Evolutionary conservation across 2,888 invertebrate genomes (phyloP), one percentile per base, ranked within the genome.

Genomic region (Opisthograptis luteolata): DNA sequence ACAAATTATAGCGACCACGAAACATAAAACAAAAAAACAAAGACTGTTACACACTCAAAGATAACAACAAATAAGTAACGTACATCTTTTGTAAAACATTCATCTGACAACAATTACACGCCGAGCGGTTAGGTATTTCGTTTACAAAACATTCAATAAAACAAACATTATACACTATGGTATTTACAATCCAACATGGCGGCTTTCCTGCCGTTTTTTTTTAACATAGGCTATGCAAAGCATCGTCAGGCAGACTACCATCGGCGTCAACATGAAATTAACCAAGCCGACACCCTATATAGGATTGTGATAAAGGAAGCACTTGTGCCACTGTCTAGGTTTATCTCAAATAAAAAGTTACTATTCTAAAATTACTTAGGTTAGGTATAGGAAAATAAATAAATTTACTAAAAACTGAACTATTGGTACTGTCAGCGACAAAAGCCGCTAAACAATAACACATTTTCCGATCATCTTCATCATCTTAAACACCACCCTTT

Each of bases 251-350:
- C 70, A 67, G 65, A 35, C 54, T 62, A 69, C 73, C 64, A 72
- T 68, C 68, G 20, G 63, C 61, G 73, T 69, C 71, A 76, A 82
- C 81, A 86, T 72, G 78, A 66, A 84, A 77, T 83, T 74, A 84
- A 83, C 76, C 80, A 84, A 85, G 86, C 84, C 68, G 47, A 53
- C 70, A 60, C 67, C 70, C 62, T 70, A n/a, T n/a, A n/a, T n/a
- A 73, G 74, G 72, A 57, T 64, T 74, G 78, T 71, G 79, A 77
- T 74, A 79, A 81, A 80, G 70, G 77, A 79, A 73, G 65, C 57
- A 73, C 60, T 67, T 55, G 49, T 60, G 48, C 39, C 46, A n/a
- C n/a, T n/a, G 53, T 57, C 60, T 27, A 27, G 5, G 12, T 22
- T 9, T n/a, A n/a, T n/a, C n/a, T n/a, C n/a, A n/a, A n/a, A n/a